phyloP scores from a whole-genome alignment of 2,888 invertebrate species.

The Eulithis testata region DNA sequence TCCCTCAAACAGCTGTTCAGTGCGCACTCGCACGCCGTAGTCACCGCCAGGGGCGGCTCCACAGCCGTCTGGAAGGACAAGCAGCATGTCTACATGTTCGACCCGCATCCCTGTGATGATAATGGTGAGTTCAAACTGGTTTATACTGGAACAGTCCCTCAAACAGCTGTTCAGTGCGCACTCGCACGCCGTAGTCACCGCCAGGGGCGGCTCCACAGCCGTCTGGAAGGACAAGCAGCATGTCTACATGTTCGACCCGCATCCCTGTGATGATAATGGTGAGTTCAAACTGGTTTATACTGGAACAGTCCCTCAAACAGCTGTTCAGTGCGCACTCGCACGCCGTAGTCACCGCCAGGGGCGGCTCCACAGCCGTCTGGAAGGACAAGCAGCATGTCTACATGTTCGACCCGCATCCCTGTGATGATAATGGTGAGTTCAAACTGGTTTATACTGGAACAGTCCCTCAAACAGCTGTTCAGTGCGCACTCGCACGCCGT shows the following conservation, averaged over 20 bases:
- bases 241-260: conserved; percentile 85
- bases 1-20: conserved; percentile 64
- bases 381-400: conserved; percentile 74
- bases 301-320: no score
- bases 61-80: conserved; percentile 83
- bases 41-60: conserved; percentile 84
- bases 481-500: conserved; percentile 73
- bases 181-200: conserved; percentile 81
- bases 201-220: conserved; percentile 81
- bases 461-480: conserved; percentile 63
- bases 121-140: conserved; percentile 19
- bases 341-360: conserved; percentile 84
- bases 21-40: conserved; percentile 72
- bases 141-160: no score
- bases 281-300: not conserved
- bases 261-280: conserved; percentile 78
- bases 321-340: conserved; percentile 66
- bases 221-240: conserved; percentile 81
- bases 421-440: conserved; percentile 66
- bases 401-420: conserved; percentile 85
- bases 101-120: conserved; percentile 85
- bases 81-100: conserved; percentile 80
- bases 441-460: no score
- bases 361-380: conserved; percentile 84
- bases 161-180: conserved; percentile 63